Base-by-base conservation (phyloP, 2,113 vertebrate species). In the Dromas ardeola region DNA sequence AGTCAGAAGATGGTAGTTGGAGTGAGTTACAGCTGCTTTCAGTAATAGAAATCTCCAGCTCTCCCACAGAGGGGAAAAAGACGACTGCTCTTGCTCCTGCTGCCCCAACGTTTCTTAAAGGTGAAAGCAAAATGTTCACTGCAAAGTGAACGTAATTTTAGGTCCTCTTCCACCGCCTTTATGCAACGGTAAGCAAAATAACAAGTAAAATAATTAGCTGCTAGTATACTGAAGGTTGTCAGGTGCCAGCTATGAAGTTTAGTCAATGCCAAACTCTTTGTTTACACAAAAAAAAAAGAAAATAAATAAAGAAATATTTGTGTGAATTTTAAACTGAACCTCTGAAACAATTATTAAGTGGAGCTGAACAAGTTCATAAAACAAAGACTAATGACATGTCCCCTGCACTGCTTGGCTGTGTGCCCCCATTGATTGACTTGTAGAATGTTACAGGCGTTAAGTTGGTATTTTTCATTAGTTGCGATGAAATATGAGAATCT, bases 401-500 rank as follows among this genome's bases (percentile, higher is more conserved):
- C 93, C 94, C 94, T 34, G 3, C 92, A 5, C 84, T 43, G 94
- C 93, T 91, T 97, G 97, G 97, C 94, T 32, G n/a, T 4, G 49
- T 95, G 92, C 95, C 97, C 73, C 94, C 92, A 97, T 96, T 97
- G 95, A 95, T 18, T 81, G 92, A 45, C 84, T 94, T 23, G 20
- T 9, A 88, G 90, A 93, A 88, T 58, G 81, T 83, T 90, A 62
- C 71, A 92, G 86, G 96, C 20, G 42, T 90, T 94, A 94, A 95
- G 85, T 76, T 93, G 90, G 97, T 80, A 78, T 96, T 97, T 96
- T 82, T 96, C 93, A 94, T 96, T 97, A 96, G 86, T 45, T 56
- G 73, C 0, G 0, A 95, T 94, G 93, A 94, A 97, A 93, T 88
- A 92, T 70, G 96, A 87, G 93, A 78, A 38, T 76, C 62, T 91